Evolutionary conservation across 2,888 invertebrate species (phyloP).

Genomic region (Shargacucullia verbasci): DNA sequence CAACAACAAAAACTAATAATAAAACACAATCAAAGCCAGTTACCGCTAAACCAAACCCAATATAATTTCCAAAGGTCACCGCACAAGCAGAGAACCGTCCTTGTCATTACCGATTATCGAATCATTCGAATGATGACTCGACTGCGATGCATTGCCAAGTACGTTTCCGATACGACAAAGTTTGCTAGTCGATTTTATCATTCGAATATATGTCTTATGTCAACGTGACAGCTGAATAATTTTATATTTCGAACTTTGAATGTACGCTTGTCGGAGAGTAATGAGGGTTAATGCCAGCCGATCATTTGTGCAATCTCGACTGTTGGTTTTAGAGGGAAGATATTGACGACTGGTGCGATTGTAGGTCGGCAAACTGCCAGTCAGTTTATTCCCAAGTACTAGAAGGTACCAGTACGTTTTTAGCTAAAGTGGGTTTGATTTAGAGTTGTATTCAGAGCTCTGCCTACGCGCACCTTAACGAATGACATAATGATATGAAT

Average conservation of each 20-base stretch:
- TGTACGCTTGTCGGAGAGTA: constrained; percentile 69
- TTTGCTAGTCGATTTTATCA: constrained; percentile 48
- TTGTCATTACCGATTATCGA: constrained; percentile 79
- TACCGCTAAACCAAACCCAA: constrained; percentile 55
- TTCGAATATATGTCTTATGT: constrained; percentile 56
- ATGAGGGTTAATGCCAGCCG: constrained; percentile 83
- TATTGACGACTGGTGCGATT: constrained; percentile 80
- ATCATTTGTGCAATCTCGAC: constrained; percentile 85
- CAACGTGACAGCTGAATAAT: constrained; percentile 47
- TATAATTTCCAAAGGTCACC: constrained; percentile 73
- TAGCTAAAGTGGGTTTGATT: constrained; percentile 77
- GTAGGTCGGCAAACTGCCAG: constrained; percentile 70
- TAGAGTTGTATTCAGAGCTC: constrained; percentile 68
- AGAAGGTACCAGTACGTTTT: constrained; percentile 65
- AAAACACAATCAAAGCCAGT: constrained; percentile 54
- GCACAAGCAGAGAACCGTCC: constrained; percentile 70
- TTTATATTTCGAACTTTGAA: constrained; percentile 54
- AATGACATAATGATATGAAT: constrained; percentile 72
- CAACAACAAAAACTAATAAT: constrained; percentile 55
- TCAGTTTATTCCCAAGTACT: constrained; percentile 66
- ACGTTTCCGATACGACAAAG: constrained; percentile 67
- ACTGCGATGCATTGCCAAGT: constrained; percentile 63
- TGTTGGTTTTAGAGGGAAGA: constrained; percentile 82
- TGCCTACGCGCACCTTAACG: constrained; percentile 69
- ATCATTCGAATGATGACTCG: constrained; percentile 77